phyloP scores from a whole-genome alignment of 2,797 vertebrate genomes.

The Oophaga sylvatica region DNA sequence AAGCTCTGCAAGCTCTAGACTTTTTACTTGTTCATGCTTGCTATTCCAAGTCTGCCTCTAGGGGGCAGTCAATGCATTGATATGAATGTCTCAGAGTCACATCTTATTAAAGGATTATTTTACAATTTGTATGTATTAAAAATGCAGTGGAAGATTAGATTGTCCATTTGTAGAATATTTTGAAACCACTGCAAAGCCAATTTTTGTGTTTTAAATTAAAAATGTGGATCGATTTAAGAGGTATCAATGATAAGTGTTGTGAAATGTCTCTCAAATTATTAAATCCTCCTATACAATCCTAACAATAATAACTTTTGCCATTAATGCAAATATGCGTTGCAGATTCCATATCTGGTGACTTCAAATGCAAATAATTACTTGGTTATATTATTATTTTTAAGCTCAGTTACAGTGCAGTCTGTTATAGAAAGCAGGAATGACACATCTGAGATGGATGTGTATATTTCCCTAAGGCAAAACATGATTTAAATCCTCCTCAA shows the following conservation, averaged over 20 bases:
- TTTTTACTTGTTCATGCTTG: neutral
- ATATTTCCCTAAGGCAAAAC: conserved; percentile 41
- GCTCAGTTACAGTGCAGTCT: neutral
- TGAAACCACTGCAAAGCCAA: conserved; percentile 12
- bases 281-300: neutral
- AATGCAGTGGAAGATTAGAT: neutral
- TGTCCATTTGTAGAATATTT: conserved; percentile 13
- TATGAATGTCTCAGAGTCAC: conserved; percentile 4
- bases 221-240: neutral
- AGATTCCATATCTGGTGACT: neutral
- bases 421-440: conserved; percentile 22
- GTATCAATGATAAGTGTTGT: neutral
- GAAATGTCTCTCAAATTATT: neutral
- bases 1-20: conserved; percentile 1
- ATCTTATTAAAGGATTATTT: conserved; percentile 27
- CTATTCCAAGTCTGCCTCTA: conserved; percentile 12
- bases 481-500: conserved; percentile 41
- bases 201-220: conserved; percentile 20
- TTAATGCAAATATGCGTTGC: neutral
- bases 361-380: conserved; percentile 10
- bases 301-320: conserved; percentile 19
- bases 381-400: neutral
- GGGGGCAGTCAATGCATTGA: conserved; percentile 43
- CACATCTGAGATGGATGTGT: conserved; percentile 36
- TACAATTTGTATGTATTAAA: conserved; percentile 12